Conservation (phyloP, 2,888 invertebrate genomes). For the Rhorus exstirpatorius region DNA sequence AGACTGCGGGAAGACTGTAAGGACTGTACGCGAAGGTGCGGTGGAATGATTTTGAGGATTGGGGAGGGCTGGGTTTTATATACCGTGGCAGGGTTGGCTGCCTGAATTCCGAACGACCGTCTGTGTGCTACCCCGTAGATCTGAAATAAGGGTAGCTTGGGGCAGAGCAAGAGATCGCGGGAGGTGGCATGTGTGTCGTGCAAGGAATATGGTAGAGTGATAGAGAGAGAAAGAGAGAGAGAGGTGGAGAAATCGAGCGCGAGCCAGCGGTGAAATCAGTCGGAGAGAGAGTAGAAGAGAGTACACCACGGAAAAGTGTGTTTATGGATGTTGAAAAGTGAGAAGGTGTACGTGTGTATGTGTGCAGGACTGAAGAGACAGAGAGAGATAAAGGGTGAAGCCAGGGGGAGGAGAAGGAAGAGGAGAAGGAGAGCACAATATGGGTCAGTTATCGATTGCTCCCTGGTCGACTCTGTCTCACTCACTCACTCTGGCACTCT, state of each 20-base stretch:
- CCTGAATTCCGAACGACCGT: constrained; percentile 60
- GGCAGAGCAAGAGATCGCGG: constrained; percentile 55
- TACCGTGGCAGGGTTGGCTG: constrained; percentile 48
- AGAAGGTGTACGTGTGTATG: constrained; percentile 23
- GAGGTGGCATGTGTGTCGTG: constrained; percentile 37
- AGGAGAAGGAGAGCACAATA: constrained; percentile 77
- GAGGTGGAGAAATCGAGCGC: constrained; percentile 64
- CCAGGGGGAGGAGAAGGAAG: constrained; percentile 44
- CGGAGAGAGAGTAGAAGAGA: constrained; percentile 23
- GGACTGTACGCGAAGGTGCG: constrained; percentile 39
- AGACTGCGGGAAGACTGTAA: constrained; percentile 47
- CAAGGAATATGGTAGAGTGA: too few relatives aligned
- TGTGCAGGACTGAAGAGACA: constrained; percentile 54
- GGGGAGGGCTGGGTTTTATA: constrained; percentile 22
- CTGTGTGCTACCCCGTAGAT: constrained; percentile 43
- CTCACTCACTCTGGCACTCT: constrained; percentile 55
- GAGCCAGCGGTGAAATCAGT: constrained; percentile 65
- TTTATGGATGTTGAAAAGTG: constrained; percentile 20
- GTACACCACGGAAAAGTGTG: constrained; percentile 7
- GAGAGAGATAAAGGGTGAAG: constrained; percentile 54
- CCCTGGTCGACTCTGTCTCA: constrained; percentile 77
- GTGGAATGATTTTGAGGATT: constrained; percentile 35
- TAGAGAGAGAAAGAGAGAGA: too few relatives aligned
- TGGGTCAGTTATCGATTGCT: constrained; percentile 85
- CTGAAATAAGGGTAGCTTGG: constrained; percentile 61